These are phyloP conservation scores for Chionodraco myersi DNA, from an alignment of 2,113 vertebrate species.

Conservation along the genomic window DNA sequence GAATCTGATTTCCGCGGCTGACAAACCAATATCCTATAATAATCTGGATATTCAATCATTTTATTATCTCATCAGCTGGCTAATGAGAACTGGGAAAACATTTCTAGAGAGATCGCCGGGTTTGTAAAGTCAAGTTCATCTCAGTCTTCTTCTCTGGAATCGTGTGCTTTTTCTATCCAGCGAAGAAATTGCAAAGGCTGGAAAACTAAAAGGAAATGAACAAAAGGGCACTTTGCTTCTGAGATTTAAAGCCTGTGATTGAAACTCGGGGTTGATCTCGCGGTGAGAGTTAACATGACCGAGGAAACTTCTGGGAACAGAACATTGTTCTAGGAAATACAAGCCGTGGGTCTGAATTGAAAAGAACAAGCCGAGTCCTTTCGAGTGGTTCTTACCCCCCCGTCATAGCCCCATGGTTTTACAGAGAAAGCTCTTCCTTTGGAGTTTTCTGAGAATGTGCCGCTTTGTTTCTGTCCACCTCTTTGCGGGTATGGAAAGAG, in stretches of 20 bases:
- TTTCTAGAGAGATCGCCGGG: neutral
- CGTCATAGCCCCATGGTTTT: conserved; percentile 29
- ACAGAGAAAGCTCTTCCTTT: conserved; percentile 38
- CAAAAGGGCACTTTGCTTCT: neutral
- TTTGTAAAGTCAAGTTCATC: neutral
- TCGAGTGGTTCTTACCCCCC: conserved; percentile 18
- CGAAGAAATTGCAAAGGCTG: neutral
- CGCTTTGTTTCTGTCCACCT: conserved; percentile 57
- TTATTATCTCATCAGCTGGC: conserved; percentile 31
- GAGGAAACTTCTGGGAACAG: neutral
- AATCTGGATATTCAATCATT: conserved; percentile 31
- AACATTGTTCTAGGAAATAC: neutral
- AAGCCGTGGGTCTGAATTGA: neutral
- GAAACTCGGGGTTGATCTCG: neutral
- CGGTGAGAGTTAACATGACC: neutral
- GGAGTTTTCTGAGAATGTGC: conserved; percentile 56
- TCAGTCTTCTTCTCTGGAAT: conserved; percentile 2
- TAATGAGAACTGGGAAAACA: conserved; percentile 20
- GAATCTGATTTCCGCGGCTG: conserved; percentile 46
- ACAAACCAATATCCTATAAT: conserved; percentile 38
- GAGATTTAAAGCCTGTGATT: neutral
- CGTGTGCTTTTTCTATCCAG: neutral
- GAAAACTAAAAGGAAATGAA: neutral
- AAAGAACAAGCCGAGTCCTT: conserved; percentile 7
- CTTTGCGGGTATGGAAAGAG: conserved; percentile 4